phyloP scores from a whole-genome alignment of 2,888 invertebrate genomes.

The Tryphoninae sp. region DNA sequence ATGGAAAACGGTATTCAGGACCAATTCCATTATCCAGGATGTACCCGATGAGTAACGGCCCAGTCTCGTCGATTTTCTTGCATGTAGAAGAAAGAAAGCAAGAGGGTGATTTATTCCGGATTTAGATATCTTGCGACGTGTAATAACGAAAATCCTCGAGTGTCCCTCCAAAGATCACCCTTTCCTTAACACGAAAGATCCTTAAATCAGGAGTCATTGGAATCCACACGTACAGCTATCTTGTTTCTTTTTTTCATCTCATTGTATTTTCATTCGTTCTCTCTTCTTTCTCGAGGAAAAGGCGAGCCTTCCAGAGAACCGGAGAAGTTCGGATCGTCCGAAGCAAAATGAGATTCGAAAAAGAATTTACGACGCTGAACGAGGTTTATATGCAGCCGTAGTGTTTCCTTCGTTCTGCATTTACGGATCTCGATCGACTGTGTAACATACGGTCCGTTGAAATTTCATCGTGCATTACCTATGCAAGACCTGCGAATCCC shows the following conservation, averaged over 20 bases:
- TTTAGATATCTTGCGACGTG: slow-evolving; percentile 15
- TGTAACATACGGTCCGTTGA: slow-evolving; percentile 35
- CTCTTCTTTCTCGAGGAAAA: slow-evolving; percentile 1
- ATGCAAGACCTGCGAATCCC: slow-evolving; percentile 42
- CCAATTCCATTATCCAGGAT: slow-evolving; percentile 50
- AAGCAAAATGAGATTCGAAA: slow-evolving; percentile 50
- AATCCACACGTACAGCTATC: slow-evolving; percentile 12
- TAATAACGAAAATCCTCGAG: slow-evolving; percentile 28
- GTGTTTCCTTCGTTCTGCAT: slow-evolving; percentile 23
- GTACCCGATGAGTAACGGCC: slow-evolving; percentile 22
- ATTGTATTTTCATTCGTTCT: slow-evolving; percentile 4
- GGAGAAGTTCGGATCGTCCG: neutral
- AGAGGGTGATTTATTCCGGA: slow-evolving; percentile 26
- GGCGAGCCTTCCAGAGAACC: neutral
- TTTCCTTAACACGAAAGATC: neutral
- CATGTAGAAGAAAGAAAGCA: slow-evolving; percentile 7
- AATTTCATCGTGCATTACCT: slow-evolving; percentile 50
- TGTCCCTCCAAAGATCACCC: slow-evolving; percentile 26
- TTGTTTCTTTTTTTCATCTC: slow-evolving; percentile 6
- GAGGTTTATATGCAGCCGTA: slow-evolving; percentile 30
- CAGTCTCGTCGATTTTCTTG: slow-evolving; percentile 23
- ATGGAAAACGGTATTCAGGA: slow-evolving; percentile 27
- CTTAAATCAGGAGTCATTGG: slow-evolving; percentile 34
- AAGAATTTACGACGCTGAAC: slow-evolving; percentile 50
- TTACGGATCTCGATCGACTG: slow-evolving; percentile 13